A percentile compares a stretch with the other conserved stretches of the same genome.
Conservation (phyloP, 2,797 vertebrate genomes). For the Megalops cyprinoides region DNA sequence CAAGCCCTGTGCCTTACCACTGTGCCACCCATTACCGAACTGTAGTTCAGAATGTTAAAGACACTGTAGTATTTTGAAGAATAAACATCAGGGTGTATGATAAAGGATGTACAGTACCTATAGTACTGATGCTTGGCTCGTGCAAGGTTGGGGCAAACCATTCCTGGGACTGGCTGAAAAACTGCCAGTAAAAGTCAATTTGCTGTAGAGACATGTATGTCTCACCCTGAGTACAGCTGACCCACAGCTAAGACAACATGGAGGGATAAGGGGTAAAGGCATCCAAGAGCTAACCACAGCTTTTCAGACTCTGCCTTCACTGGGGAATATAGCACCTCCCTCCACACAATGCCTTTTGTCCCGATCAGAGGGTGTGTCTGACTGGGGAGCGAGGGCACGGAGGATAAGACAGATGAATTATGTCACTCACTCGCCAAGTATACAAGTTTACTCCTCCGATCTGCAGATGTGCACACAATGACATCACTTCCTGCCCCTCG, state of each 20-base stretch:
- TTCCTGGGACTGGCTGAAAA: neutral
- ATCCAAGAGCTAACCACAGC: neutral
- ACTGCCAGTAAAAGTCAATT: neutral
- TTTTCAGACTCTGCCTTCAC: neutral
- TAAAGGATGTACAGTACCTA: no score
- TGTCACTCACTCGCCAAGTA: neutral
- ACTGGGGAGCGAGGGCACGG: neutral
- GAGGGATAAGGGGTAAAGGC: neutral
- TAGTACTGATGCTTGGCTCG: neutral
- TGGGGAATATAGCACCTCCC: neutral
- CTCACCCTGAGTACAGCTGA: neutral
- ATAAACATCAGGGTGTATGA: no score
- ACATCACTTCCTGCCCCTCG: constrained; percentile 10
- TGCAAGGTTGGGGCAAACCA: no score
- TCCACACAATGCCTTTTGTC: neutral
- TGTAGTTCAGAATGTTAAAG: no score
- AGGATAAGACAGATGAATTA: neutral
- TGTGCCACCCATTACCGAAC: no score
- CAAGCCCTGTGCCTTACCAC: no score
- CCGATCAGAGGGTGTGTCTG: neutral
- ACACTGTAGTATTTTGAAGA: neutral
- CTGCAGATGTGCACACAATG: neutral
- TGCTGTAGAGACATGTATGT: neutral
- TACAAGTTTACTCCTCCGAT: constrained; percentile 6
- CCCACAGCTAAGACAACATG: neutral